A percentile compares a stretch with the other conserved stretches of the same genome.
These are phyloP conservation scores for Balanococcus diminutus DNA, from an alignment of 2,888 invertebrate species.

Conservation along the genomic window DNA sequence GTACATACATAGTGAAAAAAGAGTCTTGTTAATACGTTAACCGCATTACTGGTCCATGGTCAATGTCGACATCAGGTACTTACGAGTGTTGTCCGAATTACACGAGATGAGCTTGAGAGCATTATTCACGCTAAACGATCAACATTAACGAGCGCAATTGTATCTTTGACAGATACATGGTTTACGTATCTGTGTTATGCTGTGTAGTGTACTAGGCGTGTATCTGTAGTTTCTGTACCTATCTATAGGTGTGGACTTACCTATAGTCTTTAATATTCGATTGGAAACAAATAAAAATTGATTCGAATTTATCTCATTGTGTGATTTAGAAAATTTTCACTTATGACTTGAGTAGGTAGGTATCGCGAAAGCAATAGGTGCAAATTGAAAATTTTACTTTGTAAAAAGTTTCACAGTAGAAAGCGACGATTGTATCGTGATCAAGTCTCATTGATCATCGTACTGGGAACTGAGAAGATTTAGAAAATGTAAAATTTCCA, in stretches of 20 bases:
- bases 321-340: neutral
- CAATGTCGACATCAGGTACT: constrained; percentile 10
- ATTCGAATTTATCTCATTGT: neutral
- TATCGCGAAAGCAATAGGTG: neutral
- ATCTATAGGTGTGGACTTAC: neutral
- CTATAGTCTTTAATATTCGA: neutral
- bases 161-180: neutral
- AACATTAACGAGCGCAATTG: constrained; percentile 13
- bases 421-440: neutral
- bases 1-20: neutral
- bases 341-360: neutral
- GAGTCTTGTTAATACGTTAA: neutral
- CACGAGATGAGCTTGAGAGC: neutral
- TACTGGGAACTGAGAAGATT: neutral
- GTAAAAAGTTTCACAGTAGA: neutral
- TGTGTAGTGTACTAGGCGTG: neutral
- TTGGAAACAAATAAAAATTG: neutral
- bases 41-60: neutral
- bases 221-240: no score
- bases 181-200: neutral
- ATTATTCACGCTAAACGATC: constrained; percentile 19
- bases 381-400: neutral
- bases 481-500: neutral
- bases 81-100: neutral
- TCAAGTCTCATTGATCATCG: neutral